Evolutionary conservation across 2,797 vertebrate species (phyloP).

Genomic region (Molossus alvarezi): DNA sequence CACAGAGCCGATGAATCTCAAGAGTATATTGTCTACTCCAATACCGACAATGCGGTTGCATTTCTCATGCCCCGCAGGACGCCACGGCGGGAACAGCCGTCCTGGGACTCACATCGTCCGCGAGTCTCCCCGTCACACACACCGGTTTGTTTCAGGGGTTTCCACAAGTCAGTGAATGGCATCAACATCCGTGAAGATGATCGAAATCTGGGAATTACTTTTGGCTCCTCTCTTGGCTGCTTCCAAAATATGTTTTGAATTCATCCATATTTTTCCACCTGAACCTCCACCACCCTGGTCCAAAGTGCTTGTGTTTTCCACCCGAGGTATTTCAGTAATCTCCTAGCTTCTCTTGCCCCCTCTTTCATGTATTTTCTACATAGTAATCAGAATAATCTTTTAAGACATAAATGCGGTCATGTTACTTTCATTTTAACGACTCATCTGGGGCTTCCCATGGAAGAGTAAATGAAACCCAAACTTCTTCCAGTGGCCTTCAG

Average conservation of each 20-base stretch:
- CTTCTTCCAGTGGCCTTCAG: neutral
- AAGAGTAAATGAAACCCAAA: neutral
- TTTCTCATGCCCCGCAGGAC: neutral
- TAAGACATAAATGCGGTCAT: neutral
- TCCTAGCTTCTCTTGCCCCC: neutral
- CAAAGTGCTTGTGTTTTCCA: neutral
- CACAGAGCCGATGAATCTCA: neutral
- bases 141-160: neutral
- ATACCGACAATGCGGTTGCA: neutral
- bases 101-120: neutral
- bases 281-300: neutral
- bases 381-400: neutral
- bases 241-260: neutral
- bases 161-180: neutral
- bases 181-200: neutral
- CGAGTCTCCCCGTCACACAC: neutral
- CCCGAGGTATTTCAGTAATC: neutral
- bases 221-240: neutral
- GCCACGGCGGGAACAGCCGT: neutral
- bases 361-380: neutral
- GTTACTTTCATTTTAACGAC: neutral
- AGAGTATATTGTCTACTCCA: neutral
- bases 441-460: neutral
- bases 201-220: constrained; percentile 42
- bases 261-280: neutral